These are phyloP conservation scores for Micrasema minimum DNA, from an alignment of 1,140 invertebrate species.

Conservation along the genomic window DNA sequence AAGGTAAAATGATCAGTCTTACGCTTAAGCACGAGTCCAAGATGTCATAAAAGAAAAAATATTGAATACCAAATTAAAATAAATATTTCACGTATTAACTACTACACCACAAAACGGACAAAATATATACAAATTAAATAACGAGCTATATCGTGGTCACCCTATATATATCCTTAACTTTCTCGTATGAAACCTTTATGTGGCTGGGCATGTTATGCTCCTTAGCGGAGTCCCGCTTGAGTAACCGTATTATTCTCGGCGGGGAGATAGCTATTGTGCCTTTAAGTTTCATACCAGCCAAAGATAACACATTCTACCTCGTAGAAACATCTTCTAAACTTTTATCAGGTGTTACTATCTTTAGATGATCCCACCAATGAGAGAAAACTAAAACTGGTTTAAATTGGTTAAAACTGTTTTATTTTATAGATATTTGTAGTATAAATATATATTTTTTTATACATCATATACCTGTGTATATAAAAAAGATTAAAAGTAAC, in stretches of 20 bases:
- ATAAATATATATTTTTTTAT: no score
- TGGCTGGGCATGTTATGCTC: constrained; percentile 38
- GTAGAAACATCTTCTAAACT: not conserved
- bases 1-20: no score
- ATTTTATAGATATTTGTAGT: no score
- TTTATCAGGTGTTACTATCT: not conserved
- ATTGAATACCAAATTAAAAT: no score
- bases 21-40: no score
- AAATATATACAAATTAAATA: no score
- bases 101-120: no score
- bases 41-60: no score
- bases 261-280: constrained; percentile 39
- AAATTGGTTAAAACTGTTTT: no score
- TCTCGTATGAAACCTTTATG: constrained; percentile 52
- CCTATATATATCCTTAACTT: constrained; percentile 39
- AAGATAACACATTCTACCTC: constrained; percentile 1
- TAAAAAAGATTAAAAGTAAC: no score
- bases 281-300: constrained; percentile 26
- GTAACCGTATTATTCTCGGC: constrained; percentile 48
- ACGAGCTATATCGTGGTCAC: not conserved
- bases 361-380: not conserved
- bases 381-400: not conserved
- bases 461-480: no score
- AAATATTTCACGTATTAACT: no score
- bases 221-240: constrained; percentile 36